Conservation (phyloP, 2,113 vertebrate genomes). For the Symphodus melops region DNA sequence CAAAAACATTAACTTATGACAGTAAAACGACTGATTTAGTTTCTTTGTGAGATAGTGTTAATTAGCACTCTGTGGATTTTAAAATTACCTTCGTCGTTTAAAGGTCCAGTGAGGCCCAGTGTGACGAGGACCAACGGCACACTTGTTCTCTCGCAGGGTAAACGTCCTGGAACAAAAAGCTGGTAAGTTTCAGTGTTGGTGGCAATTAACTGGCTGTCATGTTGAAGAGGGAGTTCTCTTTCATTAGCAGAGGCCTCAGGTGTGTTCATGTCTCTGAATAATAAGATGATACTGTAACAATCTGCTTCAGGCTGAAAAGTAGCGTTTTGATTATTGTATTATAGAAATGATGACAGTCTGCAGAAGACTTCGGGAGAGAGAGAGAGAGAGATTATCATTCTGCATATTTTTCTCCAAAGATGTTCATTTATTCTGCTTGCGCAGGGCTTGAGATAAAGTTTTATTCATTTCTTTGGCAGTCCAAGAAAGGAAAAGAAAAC, state of each 20-base stretch:
- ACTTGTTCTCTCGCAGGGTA: not conserved
- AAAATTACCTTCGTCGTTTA: no score
- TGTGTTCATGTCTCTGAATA: not conserved
- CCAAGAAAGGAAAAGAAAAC: no score
- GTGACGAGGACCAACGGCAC: no score
- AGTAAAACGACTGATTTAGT: no score
- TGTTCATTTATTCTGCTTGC: not conserved
- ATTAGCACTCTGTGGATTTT: no score
- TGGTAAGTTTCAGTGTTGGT: not conserved
- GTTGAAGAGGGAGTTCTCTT: not conserved
- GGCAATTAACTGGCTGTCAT: constrained; percentile 7
- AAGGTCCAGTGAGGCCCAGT: no score
- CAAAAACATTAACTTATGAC: no score
- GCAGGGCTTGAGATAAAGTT: not conserved
- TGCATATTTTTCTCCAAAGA: constrained; percentile 2
- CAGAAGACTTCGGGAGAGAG: not conserved
- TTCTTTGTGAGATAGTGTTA: no score
- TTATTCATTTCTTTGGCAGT: not conserved
- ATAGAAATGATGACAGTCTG: not conserved
- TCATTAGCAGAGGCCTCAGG: constrained; percentile 13
- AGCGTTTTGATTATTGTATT: not conserved
- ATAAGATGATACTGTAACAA: constrained; percentile 7
- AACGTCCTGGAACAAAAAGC: not conserved
- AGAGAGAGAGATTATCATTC: not conserved
- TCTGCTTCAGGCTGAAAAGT: not conserved